Percentiles rank a stretch among this genome's conserved stretches.
Evolutionary conservation across 2,888 invertebrate genomes (phyloP).

Genomic region (Epirrita christyi): DNA sequence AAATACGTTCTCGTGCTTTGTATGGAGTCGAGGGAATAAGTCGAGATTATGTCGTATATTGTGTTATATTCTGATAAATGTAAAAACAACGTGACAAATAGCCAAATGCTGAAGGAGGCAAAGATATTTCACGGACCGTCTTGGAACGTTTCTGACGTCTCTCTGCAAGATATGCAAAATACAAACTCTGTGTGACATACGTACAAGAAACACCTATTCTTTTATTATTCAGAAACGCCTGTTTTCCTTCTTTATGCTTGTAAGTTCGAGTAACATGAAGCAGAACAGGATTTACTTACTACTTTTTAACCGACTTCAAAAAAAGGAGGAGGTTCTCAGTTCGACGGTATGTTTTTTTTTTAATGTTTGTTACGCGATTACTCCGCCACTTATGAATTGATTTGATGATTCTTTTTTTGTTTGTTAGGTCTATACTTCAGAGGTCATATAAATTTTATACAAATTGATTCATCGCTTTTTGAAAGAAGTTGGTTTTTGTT

Average conservation of each 20-base stretch:
- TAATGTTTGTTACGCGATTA: no score
- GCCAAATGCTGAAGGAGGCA: constrained; percentile 29
- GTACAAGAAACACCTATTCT: neutral
- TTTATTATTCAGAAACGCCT: constrained; percentile 29
- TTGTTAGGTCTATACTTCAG: no score
- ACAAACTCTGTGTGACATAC: neutral
- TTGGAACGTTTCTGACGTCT: constrained; percentile 23
- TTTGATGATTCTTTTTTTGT: no score
- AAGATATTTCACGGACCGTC: constrained; percentile 23
- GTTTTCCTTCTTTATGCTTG: constrained; percentile 22
- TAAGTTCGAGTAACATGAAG: no score
- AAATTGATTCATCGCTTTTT: no score
- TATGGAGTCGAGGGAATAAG: constrained; percentile 46
- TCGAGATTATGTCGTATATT: constrained; percentile 48
- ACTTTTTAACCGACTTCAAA: no score
- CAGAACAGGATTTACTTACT: no score
- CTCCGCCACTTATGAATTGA: no score
- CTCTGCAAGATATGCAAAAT: constrained; percentile 20
- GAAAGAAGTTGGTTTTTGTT: no score
- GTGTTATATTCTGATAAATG: constrained; percentile 46
- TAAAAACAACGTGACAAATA: constrained; percentile 49
- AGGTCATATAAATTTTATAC: no score
- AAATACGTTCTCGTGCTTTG: constrained; percentile 46
- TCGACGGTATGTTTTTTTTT: no score
- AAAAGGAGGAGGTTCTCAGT: no score